Evolutionary conservation across 2,797 vertebrate genomes (phyloP), one percentile per base, ranked within the genome.

Genomic region (Pipistrellus pygmaeus): DNA sequence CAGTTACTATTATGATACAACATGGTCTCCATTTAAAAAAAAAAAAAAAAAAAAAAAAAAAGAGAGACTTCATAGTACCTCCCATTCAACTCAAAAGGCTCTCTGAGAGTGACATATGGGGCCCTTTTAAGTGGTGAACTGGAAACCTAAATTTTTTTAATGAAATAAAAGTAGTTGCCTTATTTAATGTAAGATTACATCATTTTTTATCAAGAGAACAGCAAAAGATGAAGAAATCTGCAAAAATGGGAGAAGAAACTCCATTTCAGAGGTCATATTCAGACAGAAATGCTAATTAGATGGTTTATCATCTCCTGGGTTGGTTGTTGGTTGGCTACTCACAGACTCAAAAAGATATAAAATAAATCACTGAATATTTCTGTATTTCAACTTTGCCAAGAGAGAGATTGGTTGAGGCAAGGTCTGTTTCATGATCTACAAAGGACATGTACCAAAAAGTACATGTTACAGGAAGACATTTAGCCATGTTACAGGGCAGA

Each of bases 91-190:
- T 85, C 90, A 46, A 66, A 95, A 84, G 27, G 68, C 88, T 85
- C 78, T 81, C 0, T 75, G 87, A 85, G 81, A 73, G 64, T 73
- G 93, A 93, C 84, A 51, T 21, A 64, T 32, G 1, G 35, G 6
- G 3, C 1, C 17, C 94, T 96, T 97, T 89, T 78, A 96, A 97
- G 96, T 95, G 95, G 96, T 93, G 87, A 97, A 85, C 93, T 93
- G 66, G 64, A 95, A 97, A 96, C 96, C 95, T 92, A 96, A 97
- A 4, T 81, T 85, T 69, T 87, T 95, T 72, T 48, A 95, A 94
- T 91, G 41, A 57, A 94, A 95, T 95, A 77, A 75, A 91, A 94
- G 94, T 73, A 91, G 87, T 48, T 68, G 81, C 78, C 41, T 95
- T 83, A 91, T 92, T 90, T 66, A 71, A 96, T 84, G 68, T 88